Base-by-base conservation (phyloP, 2,888 invertebrate genomes). In the Diplazon laetatorius region DNA sequence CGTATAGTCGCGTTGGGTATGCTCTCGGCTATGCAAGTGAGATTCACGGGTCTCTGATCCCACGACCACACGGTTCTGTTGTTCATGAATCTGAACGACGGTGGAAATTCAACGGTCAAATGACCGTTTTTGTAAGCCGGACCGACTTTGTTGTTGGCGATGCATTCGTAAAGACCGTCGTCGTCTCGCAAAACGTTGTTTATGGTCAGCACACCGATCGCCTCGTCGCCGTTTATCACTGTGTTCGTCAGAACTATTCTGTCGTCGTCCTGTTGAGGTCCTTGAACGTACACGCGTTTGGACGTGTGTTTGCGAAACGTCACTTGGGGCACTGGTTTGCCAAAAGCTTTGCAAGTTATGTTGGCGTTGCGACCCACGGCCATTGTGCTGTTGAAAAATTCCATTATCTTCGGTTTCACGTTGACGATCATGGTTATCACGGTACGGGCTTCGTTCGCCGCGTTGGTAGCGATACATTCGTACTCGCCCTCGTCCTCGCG, bases 1-100 rank as follows among this genome's bases (percentile, higher is more conserved):
- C 94, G 94, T 84, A 98, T 97, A 6, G 97, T 97, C 0, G 98
- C 98, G 89, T 98, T 98, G 2, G 98, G 98, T 85, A 98, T 94
- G 88, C 95, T 94, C 91, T 97, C 96, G n/a, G 97, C 97, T 55
- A 96, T 92, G 88, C 98, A 98, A 76, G 96, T 96, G 5, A 98
- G 92, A 90, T 98, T 98, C 1, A 95, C 96, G 0, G 95, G 94
- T 84, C 93, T 93, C 46, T 94, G 93, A 60, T 95, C 95, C 97
- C 97, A 98, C 37, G 95, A 95, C 94, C 96, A 97, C 0, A 95
- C 93, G 0, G 96, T 96, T 44, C 94, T 92, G 39, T 95, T 93
- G 91, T 93, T 93, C 89, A 93, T 94, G 46, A 94, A 93, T 50
- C 94, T 95, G 87, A 97, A 97, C 1, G 95, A 94, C 0, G 97